Evolutionary conservation across 2,888 invertebrate species (phyloP).

Genomic region (Lasioglossum figueresi): DNA sequence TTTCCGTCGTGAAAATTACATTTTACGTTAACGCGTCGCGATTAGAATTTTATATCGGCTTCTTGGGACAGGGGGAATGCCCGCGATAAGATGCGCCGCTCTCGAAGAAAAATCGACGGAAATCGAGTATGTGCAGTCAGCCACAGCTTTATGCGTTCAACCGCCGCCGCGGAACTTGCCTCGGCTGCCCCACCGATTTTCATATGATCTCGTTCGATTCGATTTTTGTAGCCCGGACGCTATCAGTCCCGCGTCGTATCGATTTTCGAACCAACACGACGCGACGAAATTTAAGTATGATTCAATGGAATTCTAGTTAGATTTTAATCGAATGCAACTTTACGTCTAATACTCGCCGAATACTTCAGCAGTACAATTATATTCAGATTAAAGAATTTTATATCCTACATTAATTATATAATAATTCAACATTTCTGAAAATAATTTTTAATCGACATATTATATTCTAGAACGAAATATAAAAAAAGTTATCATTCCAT

Average conservation of each 20-base stretch:
- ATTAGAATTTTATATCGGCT: not conserved
- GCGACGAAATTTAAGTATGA: not conserved
- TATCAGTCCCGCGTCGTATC: not conserved
- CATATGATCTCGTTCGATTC: slow-evolving; percentile 29
- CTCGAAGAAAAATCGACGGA: slow-evolving; percentile 31
- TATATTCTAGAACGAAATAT: no score
- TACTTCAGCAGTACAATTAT: no score
- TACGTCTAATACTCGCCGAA: no score
- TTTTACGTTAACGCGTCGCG: not conserved
- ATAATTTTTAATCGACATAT: no score
- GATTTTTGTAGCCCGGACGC: not conserved
- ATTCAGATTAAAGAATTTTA: not conserved
- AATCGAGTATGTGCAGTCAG: slow-evolving; percentile 57
- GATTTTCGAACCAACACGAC: not conserved
- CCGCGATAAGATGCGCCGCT: slow-evolving; percentile 19
- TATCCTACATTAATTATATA: not conserved
- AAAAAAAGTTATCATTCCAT: no score
- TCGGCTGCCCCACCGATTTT: slow-evolving; percentile 38
- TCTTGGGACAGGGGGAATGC: slow-evolving; percentile 8
- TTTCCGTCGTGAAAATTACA: not conserved
- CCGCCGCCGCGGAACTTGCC: slow-evolving; percentile 46
- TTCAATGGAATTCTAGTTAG: not conserved
- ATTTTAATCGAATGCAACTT: not conserved
- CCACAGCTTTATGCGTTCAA: slow-evolving; percentile 55
- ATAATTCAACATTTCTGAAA: no score